Evolutionary conservation across 2,888 invertebrate species (phyloP).

Genomic region (Arctia plantaginis): DNA sequence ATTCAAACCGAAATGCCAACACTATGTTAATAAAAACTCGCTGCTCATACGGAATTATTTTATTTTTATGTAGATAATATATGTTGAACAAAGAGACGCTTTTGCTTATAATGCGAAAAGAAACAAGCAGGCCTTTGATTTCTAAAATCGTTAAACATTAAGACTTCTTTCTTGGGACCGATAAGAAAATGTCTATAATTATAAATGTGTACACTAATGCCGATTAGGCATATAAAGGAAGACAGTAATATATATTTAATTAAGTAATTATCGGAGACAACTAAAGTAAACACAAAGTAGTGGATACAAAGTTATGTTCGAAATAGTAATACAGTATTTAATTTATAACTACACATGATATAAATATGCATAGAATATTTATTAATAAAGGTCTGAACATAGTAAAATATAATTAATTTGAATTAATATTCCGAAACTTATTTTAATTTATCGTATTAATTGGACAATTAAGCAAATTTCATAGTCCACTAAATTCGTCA

Average conservation of each 20-base stretch:
- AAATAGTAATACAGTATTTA: neutral
- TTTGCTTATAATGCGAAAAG: constrained; percentile 40
- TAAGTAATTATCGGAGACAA: neutral
- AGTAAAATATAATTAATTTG: too few species aligned
- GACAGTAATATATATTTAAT: neutral
- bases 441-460: neutral
- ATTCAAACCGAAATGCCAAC: constrained; percentile 40
- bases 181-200: constrained; percentile 43
- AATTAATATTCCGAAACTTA: too few species aligned
- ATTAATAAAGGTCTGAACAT: too few species aligned
- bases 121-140: constrained; percentile 53
- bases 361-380: too few species aligned
- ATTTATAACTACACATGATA: neutral
- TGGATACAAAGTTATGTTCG: neutral
- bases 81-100: constrained; percentile 38
- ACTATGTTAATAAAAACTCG: constrained; percentile 50
- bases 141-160: constrained; percentile 37
- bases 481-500: too few species aligned
- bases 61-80: constrained; percentile 37
- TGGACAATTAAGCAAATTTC: neutral
- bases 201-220: neutral
- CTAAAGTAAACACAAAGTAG: neutral
- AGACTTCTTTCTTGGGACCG: constrained; percentile 42
- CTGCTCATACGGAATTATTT: constrained; percentile 38
- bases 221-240: neutral